Evolutionary conservation across 2,888 invertebrate species (phyloP).

Genomic region (Biston stratarius): DNA sequence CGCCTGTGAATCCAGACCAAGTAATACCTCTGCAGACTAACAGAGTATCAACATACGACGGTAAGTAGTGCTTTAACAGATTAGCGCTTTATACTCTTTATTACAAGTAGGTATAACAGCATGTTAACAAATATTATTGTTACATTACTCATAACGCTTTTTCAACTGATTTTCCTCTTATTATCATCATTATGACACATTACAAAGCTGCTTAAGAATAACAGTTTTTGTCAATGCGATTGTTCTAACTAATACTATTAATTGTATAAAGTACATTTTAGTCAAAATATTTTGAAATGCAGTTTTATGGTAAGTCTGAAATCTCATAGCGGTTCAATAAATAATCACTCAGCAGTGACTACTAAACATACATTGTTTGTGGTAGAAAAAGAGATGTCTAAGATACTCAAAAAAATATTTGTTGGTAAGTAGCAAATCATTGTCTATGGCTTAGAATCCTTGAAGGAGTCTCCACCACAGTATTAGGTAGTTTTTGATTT

Average conservation of each 20-base stretch:
- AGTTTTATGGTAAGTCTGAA: conserved; percentile 25
- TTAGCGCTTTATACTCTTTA: conserved; percentile 18
- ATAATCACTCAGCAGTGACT: too few relatives aligned
- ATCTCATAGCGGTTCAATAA: too few relatives aligned
- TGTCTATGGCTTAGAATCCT: too few relatives aligned
- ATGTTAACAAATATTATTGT: conserved; percentile 29
- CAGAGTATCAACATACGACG: conserved; percentile 84
- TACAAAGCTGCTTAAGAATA: conserved; percentile 4
- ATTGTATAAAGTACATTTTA: too few relatives aligned
- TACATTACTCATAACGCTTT: conserved; percentile 37
- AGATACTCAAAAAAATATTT: too few relatives aligned
- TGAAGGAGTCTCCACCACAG: too few relatives aligned
- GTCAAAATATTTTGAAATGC: conserved; percentile 13
- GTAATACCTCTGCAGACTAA: conserved; percentile 87
- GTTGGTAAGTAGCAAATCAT: too few relatives aligned
- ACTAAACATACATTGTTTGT: too few relatives aligned
- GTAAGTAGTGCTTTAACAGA: conserved; percentile 61
- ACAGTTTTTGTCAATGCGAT: background rate
- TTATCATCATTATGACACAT: conserved; percentile 15
- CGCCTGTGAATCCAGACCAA: conserved; percentile 93
- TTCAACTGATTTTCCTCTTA: conserved; percentile 36
- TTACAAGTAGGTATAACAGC: conserved; percentile 8
- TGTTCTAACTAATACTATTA: background rate
- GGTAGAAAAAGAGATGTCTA: too few relatives aligned
- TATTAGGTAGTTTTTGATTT: too few relatives aligned